Evolutionary conservation across 2,888 invertebrate genomes (phyloP), one percentile per base, ranked within the genome.

Genomic region (Epinotia brunnichana): DNA sequence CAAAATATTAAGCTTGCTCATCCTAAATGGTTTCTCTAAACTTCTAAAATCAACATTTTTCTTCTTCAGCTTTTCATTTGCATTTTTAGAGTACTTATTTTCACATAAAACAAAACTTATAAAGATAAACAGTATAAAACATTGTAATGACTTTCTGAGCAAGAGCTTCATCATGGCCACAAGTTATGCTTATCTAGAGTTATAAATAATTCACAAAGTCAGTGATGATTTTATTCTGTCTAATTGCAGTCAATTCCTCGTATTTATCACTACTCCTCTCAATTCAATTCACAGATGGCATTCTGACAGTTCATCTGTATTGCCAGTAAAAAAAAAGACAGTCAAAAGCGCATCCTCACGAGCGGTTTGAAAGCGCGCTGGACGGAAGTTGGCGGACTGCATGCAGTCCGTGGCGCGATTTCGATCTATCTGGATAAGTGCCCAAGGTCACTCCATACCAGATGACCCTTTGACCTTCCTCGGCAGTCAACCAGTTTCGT

Each of bases 1-100:
- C 29, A 98, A 90, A 73, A 97, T 89, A 90, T 98, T 98, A 44
- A 98, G 89, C 91, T 98, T 98, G 41, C 97, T 96, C 96, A 98
- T 98, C 78, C 98, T 94, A 90, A 97, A 98, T 4, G 98, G 98
- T 81, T 96, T 96, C 77, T 97, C 96, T 60, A 97, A 87, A 74
- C 94, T 95, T 81, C 96, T 94, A 76, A 97, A 95, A 74, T 95
- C 94, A 0, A 94, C 91, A 73, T 87, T 87, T 71, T 80, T 81
- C 69, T 84, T 85, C 73, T 87, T 86, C 77, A 39, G 64, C 19
- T 91, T 91, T 75, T 89, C 87, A 81, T 95, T 95, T 3, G 95
- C 95, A 73, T 94, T 91, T 57, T 93, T 94, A 0, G 95, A 95
- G 86, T 96, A 96, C 91, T 96, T 96, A 83, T 95, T 96, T 85